These are phyloP conservation scores for Mormoops blainvillei DNA, from an alignment of 2,113 vertebrate species.

Conservation along the genomic window DNA sequence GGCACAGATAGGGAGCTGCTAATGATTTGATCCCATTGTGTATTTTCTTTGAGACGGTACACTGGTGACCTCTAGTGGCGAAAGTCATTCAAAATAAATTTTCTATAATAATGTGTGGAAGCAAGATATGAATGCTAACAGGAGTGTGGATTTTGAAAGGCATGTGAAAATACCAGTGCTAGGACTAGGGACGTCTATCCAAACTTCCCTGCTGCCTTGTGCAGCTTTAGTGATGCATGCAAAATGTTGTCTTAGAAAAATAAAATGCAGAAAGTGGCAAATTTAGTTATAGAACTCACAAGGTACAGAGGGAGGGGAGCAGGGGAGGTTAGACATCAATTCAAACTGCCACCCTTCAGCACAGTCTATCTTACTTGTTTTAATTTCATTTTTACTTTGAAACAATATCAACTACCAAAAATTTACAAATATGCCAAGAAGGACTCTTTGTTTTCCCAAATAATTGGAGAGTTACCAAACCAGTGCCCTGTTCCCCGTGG, in stretches of 20 bases:
- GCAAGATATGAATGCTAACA: background rate
- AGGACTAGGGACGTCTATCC: background rate
- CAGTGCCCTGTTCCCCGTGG: too few relatives aligned
- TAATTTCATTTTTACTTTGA: background rate
- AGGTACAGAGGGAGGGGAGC: background rate
- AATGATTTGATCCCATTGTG: accelerated
- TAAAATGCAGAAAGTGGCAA: background rate
- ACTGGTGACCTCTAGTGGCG: constrained; percentile 68
- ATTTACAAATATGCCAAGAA: background rate
- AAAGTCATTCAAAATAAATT: background rate
- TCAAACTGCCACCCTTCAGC: background rate
- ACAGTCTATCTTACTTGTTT: background rate
- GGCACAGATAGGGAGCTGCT: background rate
- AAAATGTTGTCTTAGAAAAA: background rate
- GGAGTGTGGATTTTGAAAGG: background rate
- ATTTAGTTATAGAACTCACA: background rate
- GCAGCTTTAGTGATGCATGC: background rate
- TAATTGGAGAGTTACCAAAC: background rate
- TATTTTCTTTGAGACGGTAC: background rate
- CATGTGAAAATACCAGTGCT: background rate
- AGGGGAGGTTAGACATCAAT: background rate
- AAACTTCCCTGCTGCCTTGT: background rate
- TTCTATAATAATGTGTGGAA: background rate
- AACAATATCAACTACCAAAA: background rate
- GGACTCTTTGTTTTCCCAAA: background rate